phyloP scores from a whole-genome alignment of 2,113 vertebrate species.

The Willisornis vidua region DNA sequence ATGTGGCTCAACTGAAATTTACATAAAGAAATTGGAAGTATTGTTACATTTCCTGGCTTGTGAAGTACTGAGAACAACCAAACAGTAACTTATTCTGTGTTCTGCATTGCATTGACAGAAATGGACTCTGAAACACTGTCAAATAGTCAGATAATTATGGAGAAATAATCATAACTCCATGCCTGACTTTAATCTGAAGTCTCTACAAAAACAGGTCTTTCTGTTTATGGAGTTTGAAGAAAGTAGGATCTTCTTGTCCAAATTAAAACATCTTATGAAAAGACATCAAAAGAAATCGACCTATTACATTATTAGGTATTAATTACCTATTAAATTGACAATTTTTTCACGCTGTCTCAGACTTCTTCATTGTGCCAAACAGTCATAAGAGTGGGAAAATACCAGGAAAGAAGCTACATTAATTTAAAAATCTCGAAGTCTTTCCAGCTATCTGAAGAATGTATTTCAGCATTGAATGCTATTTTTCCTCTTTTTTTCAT shows the following conservation, averaged over 20 bases:
- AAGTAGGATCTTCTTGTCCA: neutral
- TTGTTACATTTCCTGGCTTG: conserved; percentile 15
- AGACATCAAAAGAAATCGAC: neutral
- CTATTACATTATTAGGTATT: neutral
- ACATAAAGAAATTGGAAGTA: conserved; percentile 12
- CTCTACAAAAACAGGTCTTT: neutral
- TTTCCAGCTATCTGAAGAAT: neutral
- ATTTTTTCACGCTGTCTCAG: neutral
- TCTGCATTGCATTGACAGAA: neutral
- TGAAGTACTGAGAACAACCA: neutral
- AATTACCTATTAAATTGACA: neutral
- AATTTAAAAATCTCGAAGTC: neutral
- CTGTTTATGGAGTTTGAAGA: neutral
- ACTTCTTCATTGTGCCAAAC: neutral
- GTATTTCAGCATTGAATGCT: neutral
- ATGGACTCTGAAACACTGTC: neutral
- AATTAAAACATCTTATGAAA: neutral
- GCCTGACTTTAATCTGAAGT: neutral
- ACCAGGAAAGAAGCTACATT: neutral
- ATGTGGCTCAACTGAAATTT: conserved; percentile 31
- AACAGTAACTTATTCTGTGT: neutral
- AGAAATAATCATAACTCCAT: neutral
- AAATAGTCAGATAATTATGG: neutral
- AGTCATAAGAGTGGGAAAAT: neutral
- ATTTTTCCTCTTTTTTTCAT: neutral